phyloP scores from a whole-genome alignment of 1,140 invertebrate genomes.

The Drosophila parvula region DNA sequence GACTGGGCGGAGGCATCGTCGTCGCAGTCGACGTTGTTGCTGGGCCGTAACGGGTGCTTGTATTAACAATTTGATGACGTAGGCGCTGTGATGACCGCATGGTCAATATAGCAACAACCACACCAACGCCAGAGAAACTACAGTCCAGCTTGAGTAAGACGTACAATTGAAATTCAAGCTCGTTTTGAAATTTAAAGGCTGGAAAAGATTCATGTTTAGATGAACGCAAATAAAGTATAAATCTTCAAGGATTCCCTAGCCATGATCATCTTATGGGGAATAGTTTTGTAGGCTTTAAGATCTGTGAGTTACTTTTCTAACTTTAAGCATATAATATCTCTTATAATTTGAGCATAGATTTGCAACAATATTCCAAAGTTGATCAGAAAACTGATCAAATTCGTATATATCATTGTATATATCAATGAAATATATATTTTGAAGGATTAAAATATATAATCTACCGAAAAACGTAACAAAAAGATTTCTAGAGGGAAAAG shows the following conservation, averaged over 20 bases:
- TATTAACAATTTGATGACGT: slow-evolving; percentile 68
- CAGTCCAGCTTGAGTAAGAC: slow-evolving; percentile 11
- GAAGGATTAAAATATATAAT: background rate
- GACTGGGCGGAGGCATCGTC: slow-evolving; percentile 46
- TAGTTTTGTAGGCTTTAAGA: background rate
- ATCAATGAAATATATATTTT: background rate
- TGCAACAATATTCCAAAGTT: background rate
- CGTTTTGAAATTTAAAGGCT: background rate
- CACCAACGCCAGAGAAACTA: slow-evolving; percentile 19
- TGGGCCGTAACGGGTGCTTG: slow-evolving; percentile 65
- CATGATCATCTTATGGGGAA: background rate
- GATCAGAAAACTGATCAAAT: too few species aligned
- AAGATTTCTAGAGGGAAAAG: background rate
- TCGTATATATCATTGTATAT: too few species aligned
- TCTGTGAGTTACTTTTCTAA: background rate
- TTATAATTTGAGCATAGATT: background rate
- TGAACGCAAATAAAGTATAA: too few species aligned
- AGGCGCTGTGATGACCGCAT: slow-evolving; percentile 58
- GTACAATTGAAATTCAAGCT: background rate
- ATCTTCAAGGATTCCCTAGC: background rate
- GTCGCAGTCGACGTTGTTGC: slow-evolving; percentile 34
- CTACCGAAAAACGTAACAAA: too few species aligned
- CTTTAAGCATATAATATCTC: background rate
- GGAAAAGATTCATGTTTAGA: too few species aligned
- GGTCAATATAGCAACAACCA: slow-evolving; percentile 26